Evolutionary conservation across 2,797 vertebrate species (phyloP), one percentile per base, ranked within the genome.

Genomic region (Sebastes wilsoni): DNA sequence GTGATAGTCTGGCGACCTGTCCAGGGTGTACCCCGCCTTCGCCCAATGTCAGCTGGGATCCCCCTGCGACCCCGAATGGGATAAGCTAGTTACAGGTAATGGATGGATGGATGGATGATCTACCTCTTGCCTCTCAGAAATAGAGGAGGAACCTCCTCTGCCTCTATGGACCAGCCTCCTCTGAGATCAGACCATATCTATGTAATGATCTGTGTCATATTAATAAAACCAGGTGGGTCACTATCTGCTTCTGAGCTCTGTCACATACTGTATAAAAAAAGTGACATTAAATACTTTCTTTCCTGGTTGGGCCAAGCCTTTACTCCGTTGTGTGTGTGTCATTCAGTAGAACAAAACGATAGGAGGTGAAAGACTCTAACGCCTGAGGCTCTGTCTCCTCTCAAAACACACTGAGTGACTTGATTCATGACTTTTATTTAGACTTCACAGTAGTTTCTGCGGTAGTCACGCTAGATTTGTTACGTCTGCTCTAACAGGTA

Each of bases 301-400:
- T 73, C 77, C 65, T 60, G 34, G 25, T 69, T 66, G 10, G 30
- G 2, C 59, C 34, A 2, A 64, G 16, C 42, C 58, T 42, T 78
- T 6, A 18, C 1, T 28, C 58, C 67, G 72, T 60, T 65, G 62
- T 83, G 80, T 69, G 68, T 73, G 74, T 38, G 64, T 71, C 72
- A 75, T 49, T 66, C 42, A 67, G 55, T 7, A 56, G 36, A 72
- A 68, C 52, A 84, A 67, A 79, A 65, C 61, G 68, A 64, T 18
- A 25, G 22, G 22, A 84, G 70, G 32, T 76, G 52, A 73, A 32
- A 32, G 22, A 67, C 60, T 60, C 27, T 18, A 16, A 46, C 6
- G 68, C 65, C 82, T 28, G 36, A 36, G 67, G 79, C 42, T 62
- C 68, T 18, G 52, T 85, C 54, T 77, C 61, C 38, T 65, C 36